These are phyloP conservation scores for Ramazzottius varieornatus DNA, from an alignment of 2,888 invertebrate species.

Conservation along the genomic window DNA sequence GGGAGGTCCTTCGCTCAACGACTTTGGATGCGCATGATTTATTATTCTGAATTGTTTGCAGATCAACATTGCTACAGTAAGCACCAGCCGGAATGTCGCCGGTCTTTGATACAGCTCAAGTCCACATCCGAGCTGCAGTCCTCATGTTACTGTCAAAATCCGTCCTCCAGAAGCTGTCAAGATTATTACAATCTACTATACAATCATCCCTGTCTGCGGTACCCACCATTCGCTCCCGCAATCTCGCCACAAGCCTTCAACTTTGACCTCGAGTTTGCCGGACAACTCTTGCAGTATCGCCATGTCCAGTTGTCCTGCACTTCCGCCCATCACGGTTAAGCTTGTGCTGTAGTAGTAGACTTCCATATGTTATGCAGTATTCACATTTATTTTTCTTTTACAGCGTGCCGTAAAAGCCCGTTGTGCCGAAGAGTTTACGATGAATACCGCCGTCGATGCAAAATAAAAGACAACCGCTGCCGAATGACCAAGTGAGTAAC, in stretches of 20 bases:
- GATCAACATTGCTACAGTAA: constrained; percentile 1
- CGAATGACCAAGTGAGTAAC: neutral
- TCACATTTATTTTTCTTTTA: no score
- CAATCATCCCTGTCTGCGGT: neutral
- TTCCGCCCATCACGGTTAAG: neutral
- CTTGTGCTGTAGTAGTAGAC: no score
- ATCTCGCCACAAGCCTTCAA: neutral
- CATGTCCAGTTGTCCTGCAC: constrained; percentile 1
- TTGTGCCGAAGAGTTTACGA: neutral
- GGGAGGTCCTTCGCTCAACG: neutral
- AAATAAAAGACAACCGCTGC: neutral
- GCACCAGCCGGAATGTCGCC: neutral
- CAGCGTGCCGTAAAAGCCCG: neutral
- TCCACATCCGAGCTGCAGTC: neutral
- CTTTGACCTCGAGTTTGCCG: neutral
- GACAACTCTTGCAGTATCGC: neutral
- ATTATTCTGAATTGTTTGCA: neutral
- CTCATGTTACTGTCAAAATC: neutral
- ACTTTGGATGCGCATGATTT: neutral
- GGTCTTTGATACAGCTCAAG: neutral
- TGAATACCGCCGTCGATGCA: neutral
- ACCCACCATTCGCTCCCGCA: neutral
- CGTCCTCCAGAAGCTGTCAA: neutral
- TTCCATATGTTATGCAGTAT: no score
- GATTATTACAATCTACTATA: neutral